Evolutionary conservation across 2,113 vertebrate genomes (phyloP).

Genomic region (Atherinomorus stipes): DNA sequence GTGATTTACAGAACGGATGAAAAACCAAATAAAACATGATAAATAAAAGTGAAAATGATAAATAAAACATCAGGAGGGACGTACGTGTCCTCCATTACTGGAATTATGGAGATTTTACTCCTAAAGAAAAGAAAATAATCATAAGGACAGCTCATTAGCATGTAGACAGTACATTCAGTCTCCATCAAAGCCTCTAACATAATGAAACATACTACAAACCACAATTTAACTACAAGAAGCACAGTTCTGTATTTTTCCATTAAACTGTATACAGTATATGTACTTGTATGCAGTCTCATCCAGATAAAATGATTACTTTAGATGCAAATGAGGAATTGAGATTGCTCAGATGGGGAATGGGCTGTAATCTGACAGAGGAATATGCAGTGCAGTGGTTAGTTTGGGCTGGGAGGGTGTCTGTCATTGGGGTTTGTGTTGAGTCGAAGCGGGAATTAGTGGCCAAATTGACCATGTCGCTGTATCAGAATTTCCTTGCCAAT

Average conservation of each 20-base stretch:
- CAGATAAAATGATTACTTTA: conserved; percentile 62
- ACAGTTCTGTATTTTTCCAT: conserved; percentile 55
- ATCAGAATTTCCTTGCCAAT: conserved; percentile 76
- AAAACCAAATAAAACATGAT: conserved; percentile 11
- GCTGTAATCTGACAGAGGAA: conserved; percentile 74
- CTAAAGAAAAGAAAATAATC: neutral
- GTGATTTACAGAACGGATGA: neutral
- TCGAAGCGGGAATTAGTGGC: conserved; percentile 70
- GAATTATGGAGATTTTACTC: neutral
- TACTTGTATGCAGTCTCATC: conserved; percentile 23
- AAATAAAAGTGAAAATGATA: conserved; percentile 30
- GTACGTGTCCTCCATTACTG: neutral
- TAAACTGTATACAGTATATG: conserved; percentile 24
- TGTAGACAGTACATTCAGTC: conserved; percentile 14
- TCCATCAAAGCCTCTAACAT: conserved; percentile 2
- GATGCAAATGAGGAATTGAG: conserved; percentile 68
- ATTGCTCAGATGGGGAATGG: conserved; percentile 59
- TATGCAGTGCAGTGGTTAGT: conserved; percentile 26
- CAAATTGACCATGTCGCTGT: conserved; percentile 78
- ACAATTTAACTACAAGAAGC: conserved; percentile 4
- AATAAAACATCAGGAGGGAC: no score
- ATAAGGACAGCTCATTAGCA: conserved; percentile 2
- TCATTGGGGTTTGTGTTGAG: conserved; percentile 50
- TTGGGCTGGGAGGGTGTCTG: conserved; percentile 16
- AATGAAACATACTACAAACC: neutral